A percentile compares a stretch with the other conserved stretches of the same genome.
These are phyloP conservation scores for Lethrus apterus DNA, from an alignment of 1,140 invertebrate species.

Conservation along the genomic window DNA sequence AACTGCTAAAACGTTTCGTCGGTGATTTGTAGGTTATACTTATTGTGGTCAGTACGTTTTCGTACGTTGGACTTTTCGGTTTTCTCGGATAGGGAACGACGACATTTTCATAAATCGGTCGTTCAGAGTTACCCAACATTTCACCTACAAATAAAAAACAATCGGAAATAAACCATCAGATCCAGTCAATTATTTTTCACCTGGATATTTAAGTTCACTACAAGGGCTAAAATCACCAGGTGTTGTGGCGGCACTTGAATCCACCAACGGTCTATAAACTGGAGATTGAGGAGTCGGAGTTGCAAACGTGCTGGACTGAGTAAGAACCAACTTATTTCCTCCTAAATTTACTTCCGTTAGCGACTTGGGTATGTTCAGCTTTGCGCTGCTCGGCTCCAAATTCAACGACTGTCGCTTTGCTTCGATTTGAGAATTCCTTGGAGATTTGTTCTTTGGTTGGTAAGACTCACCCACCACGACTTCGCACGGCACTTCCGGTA, in stretches of 20 bases:
- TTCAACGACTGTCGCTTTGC: constrained; percentile 34
- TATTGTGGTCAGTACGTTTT: constrained; percentile 50
- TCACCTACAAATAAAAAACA: too few relatives aligned
- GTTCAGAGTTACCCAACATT: too few relatives aligned
- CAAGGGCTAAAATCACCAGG: constrained; percentile 21
- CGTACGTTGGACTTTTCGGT: constrained; percentile 17
- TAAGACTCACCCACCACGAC: constrained; percentile 16
- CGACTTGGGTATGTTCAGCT: constrained; percentile 27
- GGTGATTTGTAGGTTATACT: constrained; percentile 60
- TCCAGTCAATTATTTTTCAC: too few relatives aligned
- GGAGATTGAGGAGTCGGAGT: constrained; percentile 34
- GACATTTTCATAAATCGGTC: constrained; percentile 25
- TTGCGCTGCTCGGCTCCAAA: constrained; percentile 22
- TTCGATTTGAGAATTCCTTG: constrained; percentile 33
- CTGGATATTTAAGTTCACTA: constrained; percentile 43
- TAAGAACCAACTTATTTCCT: not conserved
- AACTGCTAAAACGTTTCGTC: constrained; percentile 31
- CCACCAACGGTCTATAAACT: constrained; percentile 31
- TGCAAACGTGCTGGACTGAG: constrained; percentile 18
- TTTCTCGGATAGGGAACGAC: not conserved
- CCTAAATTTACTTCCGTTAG: constrained; percentile 30
- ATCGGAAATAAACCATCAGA: too few relatives aligned
- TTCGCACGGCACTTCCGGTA: constrained; percentile 17
- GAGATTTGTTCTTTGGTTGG: constrained; percentile 37
- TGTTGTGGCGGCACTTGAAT: constrained; percentile 34